These are phyloP conservation scores for Bombus waltoni DNA, from an alignment of 1,140 invertebrate genomes.

Conservation along the genomic window DNA sequence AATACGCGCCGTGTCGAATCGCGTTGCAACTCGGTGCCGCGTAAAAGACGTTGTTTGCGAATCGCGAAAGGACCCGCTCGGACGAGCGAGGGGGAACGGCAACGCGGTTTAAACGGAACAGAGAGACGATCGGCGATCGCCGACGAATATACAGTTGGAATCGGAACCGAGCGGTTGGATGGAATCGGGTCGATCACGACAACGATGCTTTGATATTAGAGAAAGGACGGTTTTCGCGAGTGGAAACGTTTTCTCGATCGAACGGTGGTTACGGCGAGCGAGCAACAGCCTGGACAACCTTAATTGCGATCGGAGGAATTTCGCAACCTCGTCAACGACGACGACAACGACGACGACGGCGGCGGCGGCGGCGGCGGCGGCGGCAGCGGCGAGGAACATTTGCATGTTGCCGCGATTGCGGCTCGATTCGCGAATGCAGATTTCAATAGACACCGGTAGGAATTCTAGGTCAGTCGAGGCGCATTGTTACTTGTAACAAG, in stretches of 20 bases:
- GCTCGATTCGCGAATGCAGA: conserved; percentile 50
- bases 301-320: conserved; percentile 46
- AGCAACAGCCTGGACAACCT: conserved; percentile 8
- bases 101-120: too few species aligned
- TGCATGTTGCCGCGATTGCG: conserved; percentile 53
- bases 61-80: too few species aligned
- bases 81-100: too few species aligned
- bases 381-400: conserved; percentile 1
- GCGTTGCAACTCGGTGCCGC: too few species aligned
- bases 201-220: too few species aligned
- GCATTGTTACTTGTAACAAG: conserved; percentile 60
- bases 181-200: too few species aligned
- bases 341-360: too few species aligned
- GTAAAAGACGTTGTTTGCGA: too few species aligned
- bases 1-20: too few species aligned
- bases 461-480: conserved; percentile 61
- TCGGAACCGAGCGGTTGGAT: too few species aligned
- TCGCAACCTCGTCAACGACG: conserved; percentile 6
- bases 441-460: conserved; percentile 54
- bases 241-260: background rate
- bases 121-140: too few species aligned
- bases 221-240: background rate
- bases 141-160: too few species aligned
- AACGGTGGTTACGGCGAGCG: background rate
- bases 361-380: background rate